A percentile compares a stretch with the other conserved stretches of the same genome.
phyloP scores from a whole-genome alignment of 1,140 invertebrate species.

The Drosophila sproati region DNA sequence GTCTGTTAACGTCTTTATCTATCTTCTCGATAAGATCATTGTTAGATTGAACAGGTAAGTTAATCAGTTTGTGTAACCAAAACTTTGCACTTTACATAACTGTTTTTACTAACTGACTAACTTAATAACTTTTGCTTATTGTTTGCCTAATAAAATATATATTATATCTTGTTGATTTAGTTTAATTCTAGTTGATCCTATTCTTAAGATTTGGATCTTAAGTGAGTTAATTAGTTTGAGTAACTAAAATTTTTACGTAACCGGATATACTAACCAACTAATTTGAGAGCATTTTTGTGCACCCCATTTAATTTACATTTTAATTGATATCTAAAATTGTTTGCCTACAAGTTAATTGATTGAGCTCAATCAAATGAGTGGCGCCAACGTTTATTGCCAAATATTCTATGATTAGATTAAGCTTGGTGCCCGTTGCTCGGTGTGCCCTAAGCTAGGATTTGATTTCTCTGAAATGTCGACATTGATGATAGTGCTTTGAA shows the following conservation, averaged over 20 bases:
- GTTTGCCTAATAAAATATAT: too few species aligned
- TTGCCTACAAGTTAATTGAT: neutral
- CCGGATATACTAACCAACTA: too few species aligned
- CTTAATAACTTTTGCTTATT: too few species aligned
- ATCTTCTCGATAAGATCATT: too few species aligned
- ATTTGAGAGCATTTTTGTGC: neutral
- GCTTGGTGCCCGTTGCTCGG: neutral
- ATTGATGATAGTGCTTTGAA: constrained; percentile 29
- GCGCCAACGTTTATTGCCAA: constrained; percentile 34
- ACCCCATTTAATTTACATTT: neutral
- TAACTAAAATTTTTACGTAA: neutral
- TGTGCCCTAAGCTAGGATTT: constrained; percentile 36
- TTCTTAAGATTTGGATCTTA: neutral
- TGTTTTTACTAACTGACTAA: too few species aligned
- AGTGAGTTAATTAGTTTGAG: neutral
- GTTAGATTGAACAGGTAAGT: too few species aligned
- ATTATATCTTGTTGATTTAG: neutral
- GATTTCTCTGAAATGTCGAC: constrained; percentile 37
- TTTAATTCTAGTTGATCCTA: neutral
- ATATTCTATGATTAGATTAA: constrained; percentile 27
- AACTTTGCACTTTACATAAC: too few species aligned
- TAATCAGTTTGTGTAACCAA: too few species aligned
- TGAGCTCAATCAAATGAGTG: constrained; percentile 28
- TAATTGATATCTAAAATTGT: constrained; percentile 4
- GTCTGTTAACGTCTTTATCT: too few species aligned